These are phyloP conservation scores for Eupeodes latifasciatus DNA, from an alignment of 2,888 invertebrate species.

Conservation along the genomic window DNA sequence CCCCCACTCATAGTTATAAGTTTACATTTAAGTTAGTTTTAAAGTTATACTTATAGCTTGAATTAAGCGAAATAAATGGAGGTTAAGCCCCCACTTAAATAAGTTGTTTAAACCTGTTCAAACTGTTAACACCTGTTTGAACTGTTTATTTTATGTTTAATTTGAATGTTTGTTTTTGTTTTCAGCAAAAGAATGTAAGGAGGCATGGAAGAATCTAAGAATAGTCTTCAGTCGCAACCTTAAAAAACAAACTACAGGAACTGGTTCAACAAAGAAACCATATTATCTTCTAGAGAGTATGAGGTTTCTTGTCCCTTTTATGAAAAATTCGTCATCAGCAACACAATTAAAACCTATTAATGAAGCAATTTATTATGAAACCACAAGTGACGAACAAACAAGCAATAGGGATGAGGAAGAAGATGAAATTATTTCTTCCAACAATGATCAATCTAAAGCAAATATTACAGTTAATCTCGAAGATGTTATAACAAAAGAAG, in stretches of 20 bases:
- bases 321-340: neutral
- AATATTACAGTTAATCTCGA: neutral
- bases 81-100: no score
- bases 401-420: slow-evolving; percentile 4
- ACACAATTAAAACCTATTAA: neutral
- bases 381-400: slow-evolving; percentile 14
- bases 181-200: slow-evolving; percentile 13
- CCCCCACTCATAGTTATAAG: no score
- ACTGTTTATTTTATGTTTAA: no score
- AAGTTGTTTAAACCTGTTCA: no score
- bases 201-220: slow-evolving; percentile 22
- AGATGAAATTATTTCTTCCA: neutral
- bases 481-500: neutral
- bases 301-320: slow-evolving; percentile 15
- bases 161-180: neutral
- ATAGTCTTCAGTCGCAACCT: slow-evolving; percentile 19
- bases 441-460: neutral
- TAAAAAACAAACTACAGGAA: neutral
- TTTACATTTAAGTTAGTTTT: no score
- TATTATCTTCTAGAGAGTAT: slow-evolving; percentile 26
- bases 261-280: neutral
- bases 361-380: neutral
- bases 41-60: no score
- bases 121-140: no score
- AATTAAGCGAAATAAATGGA: no score